phyloP scores from a whole-genome alignment of 2,797 vertebrate genomes.

The Tragopan temminckii region DNA sequence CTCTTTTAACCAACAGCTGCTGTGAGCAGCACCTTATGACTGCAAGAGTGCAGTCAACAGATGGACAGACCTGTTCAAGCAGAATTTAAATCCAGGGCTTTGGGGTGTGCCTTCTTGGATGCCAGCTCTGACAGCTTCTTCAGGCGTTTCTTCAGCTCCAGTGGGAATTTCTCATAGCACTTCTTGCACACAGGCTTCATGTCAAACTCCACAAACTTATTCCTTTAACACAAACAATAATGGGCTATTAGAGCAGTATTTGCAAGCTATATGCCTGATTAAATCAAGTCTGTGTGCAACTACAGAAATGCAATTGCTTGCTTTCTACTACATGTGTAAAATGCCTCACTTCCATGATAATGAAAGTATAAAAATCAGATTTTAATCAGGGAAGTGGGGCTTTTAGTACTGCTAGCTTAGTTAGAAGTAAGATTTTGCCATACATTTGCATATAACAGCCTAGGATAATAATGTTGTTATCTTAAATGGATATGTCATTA shows the following conservation, averaged over 20 bases:
- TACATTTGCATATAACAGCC: not conserved
- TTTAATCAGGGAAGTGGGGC: not conserved
- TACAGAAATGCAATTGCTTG: not conserved
- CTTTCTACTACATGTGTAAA: not conserved
- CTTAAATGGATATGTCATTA: not conserved
- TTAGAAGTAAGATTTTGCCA: not conserved
- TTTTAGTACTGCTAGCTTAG: not conserved
- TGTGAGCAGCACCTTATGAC: not conserved
- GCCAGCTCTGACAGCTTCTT: conserved; percentile 82
- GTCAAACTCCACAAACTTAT: conserved; percentile 86
- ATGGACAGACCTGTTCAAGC: conserved; percentile 55
- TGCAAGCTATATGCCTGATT: not conserved
- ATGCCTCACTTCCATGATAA: not conserved
- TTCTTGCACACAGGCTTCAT: conserved; percentile 86
- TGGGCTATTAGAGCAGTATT: not conserved
- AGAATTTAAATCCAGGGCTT: conserved; percentile 78
- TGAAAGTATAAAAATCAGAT: not conserved
- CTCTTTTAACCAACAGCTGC: conserved; percentile 18
- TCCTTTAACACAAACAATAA: conserved; percentile 70
- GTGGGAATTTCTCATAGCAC: conserved; percentile 84
- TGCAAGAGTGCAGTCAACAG: not conserved
- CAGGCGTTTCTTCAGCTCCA: conserved; percentile 85
- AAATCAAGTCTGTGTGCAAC: not conserved
- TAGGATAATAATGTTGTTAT: not conserved
- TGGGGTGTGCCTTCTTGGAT: conserved; percentile 78